Percentiles rank a stretch among this genome's conserved stretches.
Conservation (phyloP, 2,888 invertebrate species). For the Luperina nickerlii region DNA sequence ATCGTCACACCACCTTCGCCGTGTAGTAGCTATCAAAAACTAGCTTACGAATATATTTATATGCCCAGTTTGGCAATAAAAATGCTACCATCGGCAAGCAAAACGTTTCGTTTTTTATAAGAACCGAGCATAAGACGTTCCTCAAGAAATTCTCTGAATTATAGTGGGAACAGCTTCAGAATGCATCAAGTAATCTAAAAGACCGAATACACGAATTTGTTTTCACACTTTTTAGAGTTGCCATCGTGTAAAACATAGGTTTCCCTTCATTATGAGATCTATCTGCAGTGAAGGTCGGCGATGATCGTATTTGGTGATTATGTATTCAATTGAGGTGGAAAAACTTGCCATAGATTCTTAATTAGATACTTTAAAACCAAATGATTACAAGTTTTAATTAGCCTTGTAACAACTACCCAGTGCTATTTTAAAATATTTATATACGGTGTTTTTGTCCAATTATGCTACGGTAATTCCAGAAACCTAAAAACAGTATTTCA, state of each 20-base stretch:
- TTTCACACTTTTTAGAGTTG: neutral
- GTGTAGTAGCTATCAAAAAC: neutral
- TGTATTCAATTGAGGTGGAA: neutral
- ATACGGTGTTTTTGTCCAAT: constrained; percentile 16
- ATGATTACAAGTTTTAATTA: neutral
- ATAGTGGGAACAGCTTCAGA: neutral
- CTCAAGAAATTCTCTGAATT: neutral
- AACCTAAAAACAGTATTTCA: constrained; percentile 8
- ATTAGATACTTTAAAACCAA: neutral
- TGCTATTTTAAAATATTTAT: constrained; percentile 1
- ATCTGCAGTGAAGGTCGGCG: neutral
- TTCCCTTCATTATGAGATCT: neutral
- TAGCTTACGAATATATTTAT: neutral
- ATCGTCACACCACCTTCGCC: too few species aligned
- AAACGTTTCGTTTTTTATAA: neutral
- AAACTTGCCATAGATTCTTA: neutral
- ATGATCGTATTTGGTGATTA: neutral
- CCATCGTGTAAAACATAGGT: neutral
- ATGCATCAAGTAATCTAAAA: neutral
- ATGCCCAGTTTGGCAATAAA: neutral
- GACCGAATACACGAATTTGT: neutral
- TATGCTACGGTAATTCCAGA: neutral
- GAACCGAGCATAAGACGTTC: neutral
- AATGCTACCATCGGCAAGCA: neutral
- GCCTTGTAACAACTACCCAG: constrained; percentile 4